Base-by-base conservation (phyloP, 2,888 invertebrate genomes). In the Nysson spinosus region DNA sequence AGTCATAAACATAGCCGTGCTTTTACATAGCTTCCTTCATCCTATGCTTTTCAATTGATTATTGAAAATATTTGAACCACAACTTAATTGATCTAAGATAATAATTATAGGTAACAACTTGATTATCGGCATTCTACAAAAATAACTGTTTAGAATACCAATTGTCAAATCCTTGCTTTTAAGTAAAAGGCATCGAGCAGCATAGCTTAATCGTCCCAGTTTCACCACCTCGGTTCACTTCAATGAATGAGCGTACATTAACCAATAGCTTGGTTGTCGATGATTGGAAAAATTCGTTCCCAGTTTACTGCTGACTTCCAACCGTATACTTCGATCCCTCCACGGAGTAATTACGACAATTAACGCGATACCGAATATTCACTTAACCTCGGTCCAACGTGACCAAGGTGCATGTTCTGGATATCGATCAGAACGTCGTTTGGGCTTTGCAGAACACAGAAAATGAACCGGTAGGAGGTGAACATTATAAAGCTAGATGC, bases 271-370 rank as follows among this genome's bases (percentile, higher is more conserved):
- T 69, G 62, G 43, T 51, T 64, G 42, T 46, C 51, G 28, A 39
- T 39, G 56, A 69, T 58, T 64, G 60, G 58, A 57, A 72, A 71
- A 75, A 75, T 63, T 65, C 69, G 28, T 20, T 37, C 22, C 42
- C 22, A 19, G 42, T 54, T 60, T 64, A 60, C 54, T 50, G 42
- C 49, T 11, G 37, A 26, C 17, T 20, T 30, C 44, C 46, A 26
- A 28, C 49, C 16, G 40, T 32, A 28, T 42, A 47, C 42, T 54
- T 26, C 44, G 54, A 60, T 64, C 63, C 44, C 51, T 43, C 37
- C 16, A 34, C 17, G 35, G 42, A 54, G 62, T 75, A 75, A 72
- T 75, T 69, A 51, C 63, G 54, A 47, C 69, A 72, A 72, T 75
- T 75, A 72, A 62, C 61, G 44, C 35, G 39, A 50, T 52, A 50